Conservation (phyloP, 2,888 invertebrate species). For the Catonia carolina region DNA sequence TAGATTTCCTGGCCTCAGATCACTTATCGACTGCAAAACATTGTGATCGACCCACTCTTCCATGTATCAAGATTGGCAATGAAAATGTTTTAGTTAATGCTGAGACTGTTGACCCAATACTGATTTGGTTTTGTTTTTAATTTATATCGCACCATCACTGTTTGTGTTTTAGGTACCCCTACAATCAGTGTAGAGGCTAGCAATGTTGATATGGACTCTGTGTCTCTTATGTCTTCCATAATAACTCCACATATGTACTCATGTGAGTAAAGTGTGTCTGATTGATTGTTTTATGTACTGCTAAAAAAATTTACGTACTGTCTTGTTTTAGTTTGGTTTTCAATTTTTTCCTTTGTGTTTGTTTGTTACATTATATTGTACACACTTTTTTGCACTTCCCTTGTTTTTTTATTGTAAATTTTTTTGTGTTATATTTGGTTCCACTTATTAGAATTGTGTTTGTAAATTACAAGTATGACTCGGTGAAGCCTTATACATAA, state of each 20-base stretch:
- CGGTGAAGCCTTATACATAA: too few relatives aligned
- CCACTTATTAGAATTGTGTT: too few relatives aligned
- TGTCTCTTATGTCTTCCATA: constrained; percentile 63
- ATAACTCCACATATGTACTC: constrained; percentile 62
- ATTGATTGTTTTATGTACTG: neutral
- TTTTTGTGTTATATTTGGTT: neutral
- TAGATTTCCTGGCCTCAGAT: too few relatives aligned
- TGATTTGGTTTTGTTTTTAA: neutral
- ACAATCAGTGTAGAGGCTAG: constrained; percentile 47
- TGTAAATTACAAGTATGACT: too few relatives aligned
- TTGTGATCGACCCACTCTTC: too few relatives aligned
- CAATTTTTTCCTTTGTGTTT: constrained; percentile 2
- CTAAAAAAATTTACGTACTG: too few relatives aligned
- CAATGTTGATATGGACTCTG: constrained; percentile 63
- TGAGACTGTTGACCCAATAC: too few relatives aligned
- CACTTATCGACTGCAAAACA: too few relatives aligned
- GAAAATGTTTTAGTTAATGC: too few relatives aligned
- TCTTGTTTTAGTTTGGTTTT: constrained; percentile 32
- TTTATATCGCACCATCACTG: neutral
- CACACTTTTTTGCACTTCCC: neutral
- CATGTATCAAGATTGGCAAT: too few relatives aligned
- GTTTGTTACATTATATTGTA: constrained; percentile 25
- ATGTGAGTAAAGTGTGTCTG: constrained; percentile 50
- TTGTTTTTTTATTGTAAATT: neutral
- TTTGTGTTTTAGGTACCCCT: constrained; percentile 44